These are phyloP conservation scores for Fratercula arctica DNA, from an alignment of 2,797 vertebrate genomes.

Conservation along the genomic window DNA sequence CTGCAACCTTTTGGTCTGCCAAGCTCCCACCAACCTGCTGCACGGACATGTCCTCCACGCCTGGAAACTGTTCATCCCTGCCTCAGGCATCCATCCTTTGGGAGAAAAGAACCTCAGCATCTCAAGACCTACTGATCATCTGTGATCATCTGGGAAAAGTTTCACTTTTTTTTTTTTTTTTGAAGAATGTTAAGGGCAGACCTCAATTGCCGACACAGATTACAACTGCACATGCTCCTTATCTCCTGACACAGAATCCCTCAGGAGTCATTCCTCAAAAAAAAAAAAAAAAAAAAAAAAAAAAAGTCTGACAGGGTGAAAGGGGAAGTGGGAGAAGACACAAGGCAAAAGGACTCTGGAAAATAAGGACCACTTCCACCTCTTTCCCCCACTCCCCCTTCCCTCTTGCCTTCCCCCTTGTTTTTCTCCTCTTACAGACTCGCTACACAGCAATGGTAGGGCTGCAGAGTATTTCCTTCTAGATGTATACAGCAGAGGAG, in stretches of 20 bases:
- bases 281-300: neutral
- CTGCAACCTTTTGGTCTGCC: neutral
- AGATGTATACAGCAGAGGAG: neutral
- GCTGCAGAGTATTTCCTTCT: neutral
- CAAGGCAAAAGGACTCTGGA: neutral
- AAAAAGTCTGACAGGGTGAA: neutral
- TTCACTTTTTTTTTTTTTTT: neutral
- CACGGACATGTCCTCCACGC: neutral
- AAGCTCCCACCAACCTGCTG: neutral
- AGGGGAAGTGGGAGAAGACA: neutral
- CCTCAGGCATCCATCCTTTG: neutral
- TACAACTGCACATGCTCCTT: accelerated
- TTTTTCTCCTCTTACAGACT: neutral
- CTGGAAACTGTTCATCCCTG: neutral
- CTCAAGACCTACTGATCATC: neutral
- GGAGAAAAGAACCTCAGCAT: neutral
- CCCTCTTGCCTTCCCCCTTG: neutral
- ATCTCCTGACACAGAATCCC: neutral
- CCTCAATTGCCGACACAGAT: neutral
- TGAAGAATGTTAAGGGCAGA: neutral
- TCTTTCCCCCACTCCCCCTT: neutral
- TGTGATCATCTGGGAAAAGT: neutral
- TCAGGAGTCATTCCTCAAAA: neutral
- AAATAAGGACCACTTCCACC: neutral
- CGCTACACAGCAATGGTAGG: neutral